Evolutionary conservation across 92 coral and sea anemone genomes (phyloP), one percentile per base, ranked within the genome.

Genomic region (Epizoanthus fatuus): DNA sequence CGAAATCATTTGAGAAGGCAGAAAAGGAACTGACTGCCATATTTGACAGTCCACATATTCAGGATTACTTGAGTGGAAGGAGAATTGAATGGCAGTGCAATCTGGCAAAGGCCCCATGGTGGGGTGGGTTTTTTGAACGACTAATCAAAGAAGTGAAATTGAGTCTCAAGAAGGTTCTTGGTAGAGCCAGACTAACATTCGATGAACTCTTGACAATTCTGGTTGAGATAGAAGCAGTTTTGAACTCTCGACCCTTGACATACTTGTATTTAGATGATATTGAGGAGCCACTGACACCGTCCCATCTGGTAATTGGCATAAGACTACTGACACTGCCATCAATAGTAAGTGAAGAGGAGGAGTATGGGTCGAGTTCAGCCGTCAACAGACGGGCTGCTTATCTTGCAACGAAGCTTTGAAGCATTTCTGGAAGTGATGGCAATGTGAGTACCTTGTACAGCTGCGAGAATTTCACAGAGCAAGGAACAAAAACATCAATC

Each of bases 231-330:
- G 90, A 86, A 59, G 90, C 29, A 22, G 75, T 60, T 78, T 59
- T 86, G 22, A 86, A 86, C 25, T 65, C 78, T 35, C 73, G 85
- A 78, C 90, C 85, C 37, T 57, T 86, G 16, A 86, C 90, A 16
- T 86, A 77, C 69, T 54, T 54, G 68, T 86, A 75, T 72, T 29
- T 9, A 20, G 90, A 86, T 65, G 52, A 37, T 9, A 53, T n/a
- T 15, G 85, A 77, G 3, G 89, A 76, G 71, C 89, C 89, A 1
- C 85, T 86, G 15, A 86, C 89, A 1, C 89, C 85, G 15, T 77
- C 89, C 37, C 89, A 86, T 69, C 49, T 86, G 64, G 11, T 77
- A 16, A 19, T 20, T 11, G 89, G 89, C 2, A 20, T 0, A 51
- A 39, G 89, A 14, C 59, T 85, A 4, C 71, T 84, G 19, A 70